Evolutionary conservation across 64 coral and sea anemone genomes (phyloP), one percentile per base, ranked within the genome.

Genomic region (Montipora foliosa): DNA sequence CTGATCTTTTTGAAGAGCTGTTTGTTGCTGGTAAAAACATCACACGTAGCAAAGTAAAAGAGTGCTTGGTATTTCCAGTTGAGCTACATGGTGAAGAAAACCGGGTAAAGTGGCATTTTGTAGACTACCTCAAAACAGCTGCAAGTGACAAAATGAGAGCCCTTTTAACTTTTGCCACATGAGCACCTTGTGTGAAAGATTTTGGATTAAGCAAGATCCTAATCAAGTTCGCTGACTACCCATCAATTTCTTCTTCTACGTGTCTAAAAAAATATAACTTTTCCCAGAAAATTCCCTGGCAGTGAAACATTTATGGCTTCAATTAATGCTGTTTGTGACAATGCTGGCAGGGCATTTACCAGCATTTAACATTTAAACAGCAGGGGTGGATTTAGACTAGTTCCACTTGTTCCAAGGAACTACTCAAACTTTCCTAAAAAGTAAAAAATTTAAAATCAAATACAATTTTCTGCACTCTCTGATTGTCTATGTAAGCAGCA

Each of bases 221-320:
- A 12, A 47, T 88, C 15, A 61, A 29, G 47, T 95, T 95, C 76
- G 49, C 51, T 77, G 67, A 92, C 61, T 47, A 17, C 11, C 16
- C 80, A 49, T 92, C 82, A 44, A 92, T 92, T 45, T 95, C 62
- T 91, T 70, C 84, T 4, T 92, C 89, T 7, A 92, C 94, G 20
- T 95, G 94, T 6, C 73, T 79, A 24, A 86, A 87, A 37, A 62
- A 62, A 59, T 16, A 29, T 95, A 6, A 81, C 88, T 8, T 91
- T 95, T 8, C 89, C 89, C 44, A 95, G 83, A 25, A 55, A 78
- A 68, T 95, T 91, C 13, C 81, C 83, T 10, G 82, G 91, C 81
- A 85, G 81, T 29, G 44, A 64, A n/a, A 79, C 82, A 0, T 95
- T 95, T 47, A 7, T 59, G 55, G 81, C 89, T 91, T 58, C 89